These are phyloP conservation scores for Protophormia terraenovae DNA, from an alignment of 2,888 invertebrate genomes.

Conservation along the genomic window DNA sequence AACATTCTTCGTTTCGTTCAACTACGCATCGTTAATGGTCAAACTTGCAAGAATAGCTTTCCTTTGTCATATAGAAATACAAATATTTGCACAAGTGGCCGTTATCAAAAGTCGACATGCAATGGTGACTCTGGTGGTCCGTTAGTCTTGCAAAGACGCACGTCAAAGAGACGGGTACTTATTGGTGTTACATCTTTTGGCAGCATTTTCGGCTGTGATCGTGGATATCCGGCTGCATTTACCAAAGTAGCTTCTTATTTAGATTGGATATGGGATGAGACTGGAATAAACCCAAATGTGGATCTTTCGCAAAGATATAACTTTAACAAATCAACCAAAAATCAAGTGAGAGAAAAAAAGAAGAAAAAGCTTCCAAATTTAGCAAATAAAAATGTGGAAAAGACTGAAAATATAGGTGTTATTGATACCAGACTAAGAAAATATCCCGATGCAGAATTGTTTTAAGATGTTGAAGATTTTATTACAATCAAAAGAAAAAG, in stretches of 20 bases:
- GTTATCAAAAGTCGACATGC: conserved; percentile 80
- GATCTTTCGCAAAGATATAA: conserved; percentile 70
- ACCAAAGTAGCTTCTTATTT: conserved; percentile 79
- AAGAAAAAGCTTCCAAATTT: conserved; percentile 44
- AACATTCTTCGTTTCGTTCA: conserved; percentile 80
- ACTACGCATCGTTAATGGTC: conserved; percentile 79
- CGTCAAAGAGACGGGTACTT: conserved; percentile 75
- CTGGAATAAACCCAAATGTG: conserved; percentile 72
- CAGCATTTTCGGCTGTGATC: conserved; percentile 79
- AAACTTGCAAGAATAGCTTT: conserved; percentile 80
- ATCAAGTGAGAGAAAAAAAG: conserved; percentile 68
- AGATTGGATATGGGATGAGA: conserved; percentile 78
- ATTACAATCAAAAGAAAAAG: not conserved
- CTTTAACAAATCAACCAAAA: conserved; percentile 72
- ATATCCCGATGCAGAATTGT: conserved; percentile 59
- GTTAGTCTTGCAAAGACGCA: conserved; percentile 75
- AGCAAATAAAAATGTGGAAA: not conserved
- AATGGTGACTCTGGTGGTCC: conserved; percentile 82
- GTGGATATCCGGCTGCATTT: conserved; percentile 79
- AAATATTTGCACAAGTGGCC: conserved; percentile 81
- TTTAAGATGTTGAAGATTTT: conserved; percentile 9
- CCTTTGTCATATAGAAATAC: conserved; percentile 78
- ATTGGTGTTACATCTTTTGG: conserved; percentile 80
- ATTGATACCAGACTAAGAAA: conserved; percentile 57
- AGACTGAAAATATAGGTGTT: conserved; percentile 52